Evolutionary conservation across 2,797 vertebrate genomes (phyloP).

Genomic region (Spea hammondii): DNA sequence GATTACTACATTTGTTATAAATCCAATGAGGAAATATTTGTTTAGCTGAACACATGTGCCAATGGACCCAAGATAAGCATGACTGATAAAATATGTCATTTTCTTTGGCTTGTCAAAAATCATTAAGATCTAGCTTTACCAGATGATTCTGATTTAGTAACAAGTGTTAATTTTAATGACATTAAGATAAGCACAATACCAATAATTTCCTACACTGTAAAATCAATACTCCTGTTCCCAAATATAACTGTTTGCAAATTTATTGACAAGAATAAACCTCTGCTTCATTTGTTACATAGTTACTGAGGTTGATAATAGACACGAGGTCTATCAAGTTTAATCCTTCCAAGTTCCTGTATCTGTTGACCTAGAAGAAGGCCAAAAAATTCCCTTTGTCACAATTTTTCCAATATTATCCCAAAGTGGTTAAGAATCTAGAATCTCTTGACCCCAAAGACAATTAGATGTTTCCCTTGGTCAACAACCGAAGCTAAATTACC

Average conservation of each 20-base stretch:
- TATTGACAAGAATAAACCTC: background rate
- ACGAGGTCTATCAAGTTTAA: too few relatives aligned
- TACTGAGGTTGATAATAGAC: background rate
- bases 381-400: too few relatives aligned
- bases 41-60: background rate
- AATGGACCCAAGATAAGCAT: conserved; percentile 5
- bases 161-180: background rate
- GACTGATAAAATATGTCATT: conserved; percentile 26
- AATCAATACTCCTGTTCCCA: background rate
- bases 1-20: too few relatives aligned
- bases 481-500: too few relatives aligned
- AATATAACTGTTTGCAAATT: background rate
- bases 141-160: background rate
- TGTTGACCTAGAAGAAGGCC: too few relatives aligned
- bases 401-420: too few relatives aligned
- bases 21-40: too few relatives aligned
- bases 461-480: too few relatives aligned
- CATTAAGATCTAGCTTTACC: conserved; percentile 11
- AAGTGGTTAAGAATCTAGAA: too few relatives aligned
- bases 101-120: conserved; percentile 15
- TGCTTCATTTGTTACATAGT: background rate
- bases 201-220: background rate
- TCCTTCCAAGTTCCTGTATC: too few relatives aligned
- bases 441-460: too few relatives aligned
- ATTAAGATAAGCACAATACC: background rate